These are phyloP conservation scores for Loripinus fragilis DNA, from an alignment of 2,888 invertebrate species.

Conservation along the genomic window DNA sequence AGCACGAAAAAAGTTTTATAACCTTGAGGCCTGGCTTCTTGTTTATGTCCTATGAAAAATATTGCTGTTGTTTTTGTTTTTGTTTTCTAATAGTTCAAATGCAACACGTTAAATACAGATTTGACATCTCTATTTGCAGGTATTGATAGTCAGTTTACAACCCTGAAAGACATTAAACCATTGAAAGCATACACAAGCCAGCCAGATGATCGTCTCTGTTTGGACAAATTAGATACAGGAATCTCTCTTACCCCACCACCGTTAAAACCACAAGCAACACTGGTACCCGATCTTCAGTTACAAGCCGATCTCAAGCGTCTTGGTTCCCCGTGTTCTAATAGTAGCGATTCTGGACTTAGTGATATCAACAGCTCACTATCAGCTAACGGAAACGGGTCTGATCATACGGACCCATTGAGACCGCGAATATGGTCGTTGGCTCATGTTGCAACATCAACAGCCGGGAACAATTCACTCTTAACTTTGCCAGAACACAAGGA, in stretches of 20 bases:
- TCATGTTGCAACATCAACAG: conserved; percentile 79
- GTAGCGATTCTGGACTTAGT: conserved; percentile 78
- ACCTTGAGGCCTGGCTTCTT: too few relatives aligned
- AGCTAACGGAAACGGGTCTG: conserved; percentile 62
- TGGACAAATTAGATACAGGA: conserved; percentile 46
- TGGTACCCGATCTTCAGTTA: conserved; percentile 54
- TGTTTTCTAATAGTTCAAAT: too few relatives aligned
- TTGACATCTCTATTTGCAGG: too few relatives aligned
- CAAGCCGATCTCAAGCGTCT: conserved; percentile 67
- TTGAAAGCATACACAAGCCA: conserved; percentile 35
- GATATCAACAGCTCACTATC: conserved; percentile 75
- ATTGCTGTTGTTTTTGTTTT: too few relatives aligned
- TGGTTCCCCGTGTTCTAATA: conserved; percentile 78
- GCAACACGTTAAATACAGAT: too few relatives aligned
- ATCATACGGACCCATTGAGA: conserved; percentile 61
- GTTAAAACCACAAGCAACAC: conserved; percentile 52
- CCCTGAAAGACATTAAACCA: conserved; percentile 43
- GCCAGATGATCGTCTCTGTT: conserved; percentile 48
- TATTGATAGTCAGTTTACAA: neutral
- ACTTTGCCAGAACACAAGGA: conserved; percentile 54
- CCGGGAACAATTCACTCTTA: conserved; percentile 47
- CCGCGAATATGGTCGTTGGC: conserved; percentile 82
- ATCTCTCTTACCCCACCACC: conserved; percentile 53
- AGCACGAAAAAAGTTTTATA: too few relatives aligned
- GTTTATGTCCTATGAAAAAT: too few relatives aligned